Evolutionary conservation across 1,140 invertebrate species (phyloP).

Genomic region (Lepeophtheirus salmonis): DNA sequence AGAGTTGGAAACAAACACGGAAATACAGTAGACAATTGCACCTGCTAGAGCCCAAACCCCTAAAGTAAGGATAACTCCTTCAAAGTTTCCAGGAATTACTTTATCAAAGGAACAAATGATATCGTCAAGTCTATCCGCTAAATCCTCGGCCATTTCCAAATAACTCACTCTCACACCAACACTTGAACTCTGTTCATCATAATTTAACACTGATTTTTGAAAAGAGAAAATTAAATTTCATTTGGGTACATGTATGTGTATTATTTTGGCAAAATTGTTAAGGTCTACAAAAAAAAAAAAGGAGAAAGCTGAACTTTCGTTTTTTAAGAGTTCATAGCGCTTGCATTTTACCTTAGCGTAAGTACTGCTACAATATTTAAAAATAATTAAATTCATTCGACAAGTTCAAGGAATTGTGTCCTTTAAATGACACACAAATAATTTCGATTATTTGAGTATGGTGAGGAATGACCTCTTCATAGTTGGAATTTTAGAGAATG

Average conservation of each 20-base stretch:
- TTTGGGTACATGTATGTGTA: too few relatives aligned
- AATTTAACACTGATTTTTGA: neutral
- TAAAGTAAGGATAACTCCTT: neutral
- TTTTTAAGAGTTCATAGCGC: too few relatives aligned
- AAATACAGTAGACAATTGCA: neutral
- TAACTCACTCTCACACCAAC: neutral
- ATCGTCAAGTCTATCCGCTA: neutral
- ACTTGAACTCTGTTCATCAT: too few relatives aligned
- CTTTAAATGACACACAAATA: too few relatives aligned
- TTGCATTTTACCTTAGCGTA: too few relatives aligned
- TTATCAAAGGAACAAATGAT: neutral
- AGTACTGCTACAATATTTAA: too few relatives aligned
- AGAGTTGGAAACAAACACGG: neutral
- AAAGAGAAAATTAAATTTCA: neutral
- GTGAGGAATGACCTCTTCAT: too few relatives aligned
- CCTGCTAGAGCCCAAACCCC: neutral
- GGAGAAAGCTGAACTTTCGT: neutral
- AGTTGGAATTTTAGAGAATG: too few relatives aligned
- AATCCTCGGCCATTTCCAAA: neutral
- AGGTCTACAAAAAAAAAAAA: too few relatives aligned
- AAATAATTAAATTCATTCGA: too few relatives aligned
- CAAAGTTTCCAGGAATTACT: neutral
- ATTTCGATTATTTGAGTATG: too few relatives aligned
- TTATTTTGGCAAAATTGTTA: neutral
- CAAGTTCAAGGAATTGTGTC: too few relatives aligned